These are phyloP conservation scores for Tamandua tetradactyla DNA, from an alignment of 2,797 vertebrate species.

Conservation along the genomic window DNA sequence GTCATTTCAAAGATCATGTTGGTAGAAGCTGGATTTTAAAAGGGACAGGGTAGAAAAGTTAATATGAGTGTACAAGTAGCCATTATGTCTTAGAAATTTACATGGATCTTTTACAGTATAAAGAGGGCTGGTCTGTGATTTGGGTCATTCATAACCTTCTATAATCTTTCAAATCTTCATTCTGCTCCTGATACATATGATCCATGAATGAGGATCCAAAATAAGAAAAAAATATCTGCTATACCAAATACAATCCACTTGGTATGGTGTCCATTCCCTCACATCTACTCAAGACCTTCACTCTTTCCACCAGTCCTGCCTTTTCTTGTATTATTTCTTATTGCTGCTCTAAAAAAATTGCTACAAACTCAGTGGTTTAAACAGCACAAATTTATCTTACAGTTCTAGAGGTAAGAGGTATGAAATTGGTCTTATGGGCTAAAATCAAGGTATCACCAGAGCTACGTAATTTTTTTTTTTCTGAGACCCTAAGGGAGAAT, in stretches of 20 bases:
- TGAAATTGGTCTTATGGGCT: neutral
- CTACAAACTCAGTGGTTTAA: neutral
- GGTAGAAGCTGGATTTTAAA: neutral
- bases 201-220: neutral
- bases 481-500: neutral
- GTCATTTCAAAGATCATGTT: neutral
- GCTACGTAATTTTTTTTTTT: neutral
- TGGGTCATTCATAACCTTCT: neutral
- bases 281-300: neutral
- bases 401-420: neutral
- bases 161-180: neutral
- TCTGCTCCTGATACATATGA: neutral
- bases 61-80: neutral
- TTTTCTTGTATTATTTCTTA: neutral
- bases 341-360: neutral
- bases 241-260: neutral
- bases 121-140: neutral
- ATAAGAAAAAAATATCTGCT: neutral
- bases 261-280: neutral
- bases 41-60: neutral
- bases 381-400: neutral
- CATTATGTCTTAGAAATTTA: neutral
- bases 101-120: neutral
- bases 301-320: neutral
- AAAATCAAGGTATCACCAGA: neutral